Percentiles rank a stretch among this genome's conserved stretches.
Evolutionary conservation across 2,113 vertebrate species (phyloP).

Genomic region (Scartelaos histophorus): DNA sequence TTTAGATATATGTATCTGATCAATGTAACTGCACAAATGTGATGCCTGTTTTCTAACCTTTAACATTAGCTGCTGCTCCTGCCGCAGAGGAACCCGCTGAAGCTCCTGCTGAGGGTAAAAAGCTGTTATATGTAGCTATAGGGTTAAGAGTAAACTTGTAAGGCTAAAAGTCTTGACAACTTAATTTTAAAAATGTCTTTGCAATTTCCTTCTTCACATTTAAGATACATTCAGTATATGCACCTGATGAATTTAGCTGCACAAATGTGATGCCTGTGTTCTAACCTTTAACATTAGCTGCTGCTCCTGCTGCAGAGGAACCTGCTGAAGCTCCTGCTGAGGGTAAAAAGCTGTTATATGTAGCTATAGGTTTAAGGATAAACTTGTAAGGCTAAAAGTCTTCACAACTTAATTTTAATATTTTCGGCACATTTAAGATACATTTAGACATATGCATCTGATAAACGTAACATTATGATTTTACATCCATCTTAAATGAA

Average conservation of each 20-base stretch:
- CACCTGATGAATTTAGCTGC: background rate
- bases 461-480: background rate
- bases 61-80: conserved; percentile 30
- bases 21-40: background rate
- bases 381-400: background rate
- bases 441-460: background rate
- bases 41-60: conserved; percentile 8
- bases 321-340: conserved; percentile 24
- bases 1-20: background rate
- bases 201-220: background rate
- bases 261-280: background rate
- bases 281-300: conserved; percentile 32
- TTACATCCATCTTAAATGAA: no score
- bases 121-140: background rate
- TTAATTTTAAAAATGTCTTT: background rate
- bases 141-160: background rate
- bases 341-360: conserved; percentile 16
- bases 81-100: conserved; percentile 26
- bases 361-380: background rate
- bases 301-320: conserved; percentile 24
- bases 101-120: conserved; percentile 33
- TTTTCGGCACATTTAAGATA: background rate
- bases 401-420: no score
- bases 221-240: background rate
- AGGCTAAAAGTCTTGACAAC: background rate